Conservation (phyloP, 2,888 invertebrate species). For the Diachrysia chrysitis region DNA sequence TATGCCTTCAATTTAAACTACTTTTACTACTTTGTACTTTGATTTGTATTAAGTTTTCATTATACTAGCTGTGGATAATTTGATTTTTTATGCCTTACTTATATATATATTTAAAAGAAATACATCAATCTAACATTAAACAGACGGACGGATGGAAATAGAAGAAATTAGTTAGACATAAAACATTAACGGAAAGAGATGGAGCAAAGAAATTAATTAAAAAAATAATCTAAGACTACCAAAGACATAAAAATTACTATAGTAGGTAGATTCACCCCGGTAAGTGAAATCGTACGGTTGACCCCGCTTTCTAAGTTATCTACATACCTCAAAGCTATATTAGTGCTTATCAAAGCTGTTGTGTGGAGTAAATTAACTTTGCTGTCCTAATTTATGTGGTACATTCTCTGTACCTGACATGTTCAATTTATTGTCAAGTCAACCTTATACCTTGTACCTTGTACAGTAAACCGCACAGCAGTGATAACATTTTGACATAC, state of each 20-base stretch:
- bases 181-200: too few relatives aligned
- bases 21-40: too few relatives aligned
- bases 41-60: background rate
- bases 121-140: too few relatives aligned
- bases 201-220: too few relatives aligned
- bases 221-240: too few relatives aligned
- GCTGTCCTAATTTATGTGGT: conserved; percentile 59
- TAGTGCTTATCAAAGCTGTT: conserved; percentile 34
- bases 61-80: background rate
- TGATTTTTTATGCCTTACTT: too few relatives aligned
- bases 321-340: conserved; percentile 28
- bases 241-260: background rate
- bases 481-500: background rate
- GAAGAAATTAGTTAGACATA: too few relatives aligned
- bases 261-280: background rate
- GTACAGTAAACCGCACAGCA: background rate
- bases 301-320: conserved; percentile 44
- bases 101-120: too few relatives aligned
- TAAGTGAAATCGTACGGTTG: background rate
- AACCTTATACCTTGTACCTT: background rate
- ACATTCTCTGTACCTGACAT: conserved; percentile 56
- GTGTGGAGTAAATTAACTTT: conserved; percentile 67
- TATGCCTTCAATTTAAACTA: background rate
- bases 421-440: conserved; percentile 48
- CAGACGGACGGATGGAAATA: too few relatives aligned